Percentiles rank a stretch among this genome's conserved stretches.
Evolutionary conservation across 2,797 vertebrate species (phyloP).

Genomic region (Passerculus sandwichensis): DNA sequence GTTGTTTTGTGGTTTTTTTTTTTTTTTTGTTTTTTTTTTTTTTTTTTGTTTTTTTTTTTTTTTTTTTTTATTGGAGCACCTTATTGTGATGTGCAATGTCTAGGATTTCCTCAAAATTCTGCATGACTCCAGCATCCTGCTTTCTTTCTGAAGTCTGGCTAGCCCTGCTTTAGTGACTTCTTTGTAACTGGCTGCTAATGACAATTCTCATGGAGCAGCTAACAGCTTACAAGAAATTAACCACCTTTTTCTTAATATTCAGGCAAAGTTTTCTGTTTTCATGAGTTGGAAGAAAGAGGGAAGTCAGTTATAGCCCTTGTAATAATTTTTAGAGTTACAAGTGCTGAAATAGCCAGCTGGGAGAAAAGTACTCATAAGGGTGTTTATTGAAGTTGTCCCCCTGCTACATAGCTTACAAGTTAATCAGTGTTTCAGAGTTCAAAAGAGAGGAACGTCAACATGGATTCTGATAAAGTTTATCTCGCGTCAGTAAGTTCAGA

Average conservation of each 20-base stretch:
- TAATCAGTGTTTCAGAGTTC: constrained; percentile 53
- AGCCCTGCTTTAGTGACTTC: background rate
- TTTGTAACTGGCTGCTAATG: background rate
- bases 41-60: too few species aligned
- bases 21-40: too few species aligned
- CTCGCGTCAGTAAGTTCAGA: background rate
- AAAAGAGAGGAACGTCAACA: constrained; percentile 48
- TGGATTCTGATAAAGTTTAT: constrained; percentile 45
- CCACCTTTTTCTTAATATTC: background rate
- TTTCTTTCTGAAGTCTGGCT: background rate
- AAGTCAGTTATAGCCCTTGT: background rate
- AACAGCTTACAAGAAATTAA: background rate
- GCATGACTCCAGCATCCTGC: background rate
- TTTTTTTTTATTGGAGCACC: background rate
- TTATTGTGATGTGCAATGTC: background rate
- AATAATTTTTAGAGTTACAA: background rate
- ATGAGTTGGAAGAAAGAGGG: background rate
- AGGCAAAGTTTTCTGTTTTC: background rate
- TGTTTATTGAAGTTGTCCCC: background rate
- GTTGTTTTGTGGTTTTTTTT: too few species aligned
- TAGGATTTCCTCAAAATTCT: background rate
- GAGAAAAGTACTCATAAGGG: background rate
- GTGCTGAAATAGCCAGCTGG: background rate
- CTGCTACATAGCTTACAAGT: constrained; percentile 18
- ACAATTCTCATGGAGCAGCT: background rate